Base-by-base conservation (phyloP, 1,140 invertebrate genomes). In the Musca domestica region DNA sequence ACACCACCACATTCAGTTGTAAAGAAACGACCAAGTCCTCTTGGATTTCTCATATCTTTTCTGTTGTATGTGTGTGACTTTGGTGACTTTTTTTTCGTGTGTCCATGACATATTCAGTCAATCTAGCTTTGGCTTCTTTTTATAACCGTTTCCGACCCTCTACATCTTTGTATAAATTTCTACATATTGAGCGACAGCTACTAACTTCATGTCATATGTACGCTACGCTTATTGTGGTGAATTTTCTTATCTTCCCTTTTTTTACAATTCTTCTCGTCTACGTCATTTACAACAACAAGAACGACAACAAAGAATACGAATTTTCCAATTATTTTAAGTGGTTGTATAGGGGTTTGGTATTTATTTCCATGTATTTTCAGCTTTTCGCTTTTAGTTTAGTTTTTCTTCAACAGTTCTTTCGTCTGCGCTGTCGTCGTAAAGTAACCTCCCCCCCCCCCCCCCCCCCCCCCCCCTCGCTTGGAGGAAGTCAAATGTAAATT, bases 251-350 rank as follows among this genome's bases (percentile, higher is more conserved):
- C 14, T 54, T 14, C 2, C 17, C 15, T 22, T 12, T 27, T 56
- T 56, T 56, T 23, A 56, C 34, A 41, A 10, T 41, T 41, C 12
- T 56, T 27, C 17, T 25, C 52, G 51, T 27, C 25, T 27, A 15
- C 27, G 23, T n/a, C 22, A 23, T 27, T 56, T n/a, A n/a, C n/a
- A n/a, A n/a, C n/a, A n/a, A n/a, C 25, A 56, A 2, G 15, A 56
- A n/a, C 23, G 27, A 56, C 52, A 27, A 20, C 14, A 22, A 56
- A 51, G n/a, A n/a, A n/a, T 9, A 52, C 19, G 25, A 56, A 56
- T 27, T 56, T 56, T 56, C 52, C 52, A 56, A 56, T 56, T 56
- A 56, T 56, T 56, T 56, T 56, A 56, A 56, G 52, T 56, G 52
- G 52, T 56, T 56, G 52, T 56, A 56, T 56, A 27, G 22, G 34